These are phyloP conservation scores for Euplexia lucipara DNA, from an alignment of 2,888 invertebrate genomes.

Conservation along the genomic window DNA sequence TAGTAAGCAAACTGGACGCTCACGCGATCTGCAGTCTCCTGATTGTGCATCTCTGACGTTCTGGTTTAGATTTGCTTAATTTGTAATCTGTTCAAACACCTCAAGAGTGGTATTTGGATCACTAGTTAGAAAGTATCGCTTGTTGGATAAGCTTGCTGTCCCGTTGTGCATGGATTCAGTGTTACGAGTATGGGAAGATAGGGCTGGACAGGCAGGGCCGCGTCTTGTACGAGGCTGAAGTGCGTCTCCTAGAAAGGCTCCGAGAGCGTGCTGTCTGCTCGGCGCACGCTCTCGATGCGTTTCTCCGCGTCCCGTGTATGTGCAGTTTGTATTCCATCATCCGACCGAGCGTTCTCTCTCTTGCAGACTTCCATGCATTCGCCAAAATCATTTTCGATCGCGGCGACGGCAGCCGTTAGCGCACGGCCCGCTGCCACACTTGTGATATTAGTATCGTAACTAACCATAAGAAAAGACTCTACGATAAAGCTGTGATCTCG, in stretches of 20 bases:
- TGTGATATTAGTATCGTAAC: constrained; percentile 81
- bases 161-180: constrained; percentile 73
- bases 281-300: constrained; percentile 28
- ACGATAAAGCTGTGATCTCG: constrained; percentile 86
- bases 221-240: constrained; percentile 5
- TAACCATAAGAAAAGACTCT: constrained; percentile 85
- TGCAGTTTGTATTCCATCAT: constrained; percentile 69
- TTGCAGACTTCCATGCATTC: constrained; percentile 95
- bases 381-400: constrained; percentile 93
- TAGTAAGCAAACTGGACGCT: constrained; percentile 38
- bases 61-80: constrained; percentile 20
- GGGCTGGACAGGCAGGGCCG: constrained; percentile 11
- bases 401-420: constrained; percentile 91
- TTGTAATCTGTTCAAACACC: constrained; percentile 22
- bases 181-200: constrained; percentile 47
- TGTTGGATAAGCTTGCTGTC: constrained; percentile 68
- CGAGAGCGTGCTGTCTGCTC: constrained; percentile 34
- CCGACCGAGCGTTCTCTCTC: constrained; percentile 87
- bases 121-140: constrained; percentile 63
- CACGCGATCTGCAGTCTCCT: constrained; percentile 20
- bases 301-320: constrained; percentile 36
- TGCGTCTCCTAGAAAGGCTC: constrained; percentile 3
- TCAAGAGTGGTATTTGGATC: constrained; percentile 39
- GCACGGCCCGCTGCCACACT: constrained; percentile 79
- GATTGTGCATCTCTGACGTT: constrained; percentile 25